Base-by-base conservation (phyloP, 2,113 vertebrate genomes). In the Anhinga rufa region DNA sequence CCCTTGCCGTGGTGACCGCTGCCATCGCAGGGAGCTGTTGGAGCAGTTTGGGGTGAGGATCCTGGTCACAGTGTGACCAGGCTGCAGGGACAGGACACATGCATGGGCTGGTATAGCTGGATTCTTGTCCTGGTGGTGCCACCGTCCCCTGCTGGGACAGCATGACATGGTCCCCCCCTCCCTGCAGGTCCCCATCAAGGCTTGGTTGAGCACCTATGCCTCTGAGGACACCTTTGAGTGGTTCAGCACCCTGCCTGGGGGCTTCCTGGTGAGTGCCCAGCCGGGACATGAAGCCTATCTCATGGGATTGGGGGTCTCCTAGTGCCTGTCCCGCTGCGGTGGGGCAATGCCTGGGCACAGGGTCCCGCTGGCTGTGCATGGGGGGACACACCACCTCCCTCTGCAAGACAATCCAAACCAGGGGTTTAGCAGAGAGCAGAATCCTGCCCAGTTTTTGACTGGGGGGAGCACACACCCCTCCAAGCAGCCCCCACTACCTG, bases 221-320 rank as follows among this genome's bases (percentile, higher is more conserved):
- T 94, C 97, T 1, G 77, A 97, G 31, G 92, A 81, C 78, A 98
- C 97, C 55, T 99, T 99, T 6, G 95, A 98, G 91, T 99, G 99
- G 99, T 98, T 99, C 95, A 99, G 99, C 83, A 70, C 94, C 54
- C 91, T 98, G 86, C 98, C 98, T 3, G 97, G 95, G 10, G 99
- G 99, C 17, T 99, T 99, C 93, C 92, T 98, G 98, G 99, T 99
- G 92, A 97, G 94, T 86, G 29, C 6, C 31, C 0, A 0, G 48
- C 65, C 1, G 1, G 38, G 17, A 24, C 22, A 9, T 9, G 0
- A 21, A 28, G 9, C 38, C n/a, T 60, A 19, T 64, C 55, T 68
- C 20, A 3, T 17, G 82, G 51, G 40, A 3, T 18, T 6, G 0
- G 18, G 54, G 13, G 2, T 81, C 46, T 31, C 62, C 70, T 8